phyloP scores from a whole-genome alignment of 2,797 vertebrate genomes.

The Peromyscus nudipes region DNA sequence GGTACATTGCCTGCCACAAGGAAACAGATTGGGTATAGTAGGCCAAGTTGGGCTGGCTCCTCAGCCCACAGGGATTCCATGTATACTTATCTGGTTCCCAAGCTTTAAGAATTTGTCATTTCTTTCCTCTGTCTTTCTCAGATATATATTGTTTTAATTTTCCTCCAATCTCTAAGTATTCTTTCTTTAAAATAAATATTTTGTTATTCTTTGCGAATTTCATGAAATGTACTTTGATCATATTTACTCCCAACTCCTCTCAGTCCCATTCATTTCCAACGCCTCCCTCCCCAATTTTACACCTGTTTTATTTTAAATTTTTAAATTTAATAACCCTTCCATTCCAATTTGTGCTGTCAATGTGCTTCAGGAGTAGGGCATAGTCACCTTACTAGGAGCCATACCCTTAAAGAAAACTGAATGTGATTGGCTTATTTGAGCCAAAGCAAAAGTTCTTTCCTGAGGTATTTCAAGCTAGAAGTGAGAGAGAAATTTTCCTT shows the following conservation, averaged over 20 bases:
- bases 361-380: not conserved
- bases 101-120: not conserved
- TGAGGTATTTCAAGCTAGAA: not conserved
- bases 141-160: not conserved
- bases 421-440: not conserved
- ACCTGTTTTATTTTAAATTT: not conserved
- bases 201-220: not conserved
- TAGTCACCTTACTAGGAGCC: too few relatives aligned
- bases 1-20: not conserved
- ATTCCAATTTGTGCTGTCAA: not conserved
- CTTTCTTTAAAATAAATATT: not conserved
- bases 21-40: not conserved
- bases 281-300: not conserved
- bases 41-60: not conserved
- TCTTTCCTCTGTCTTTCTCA: not conserved
- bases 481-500: not conserved
- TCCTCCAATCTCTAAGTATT: not conserved
- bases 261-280: not conserved
- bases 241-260: not conserved
- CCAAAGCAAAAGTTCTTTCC: conserved; percentile 11
- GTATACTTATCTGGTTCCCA: not conserved
- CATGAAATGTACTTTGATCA: not conserved
- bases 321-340: not conserved
- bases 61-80: not conserved
- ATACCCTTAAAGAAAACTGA: not conserved